Evolutionary conservation across 2,113 vertebrate genomes (phyloP), one percentile per base, ranked within the genome.

Genomic region (Elephantulus edwardii): DNA sequence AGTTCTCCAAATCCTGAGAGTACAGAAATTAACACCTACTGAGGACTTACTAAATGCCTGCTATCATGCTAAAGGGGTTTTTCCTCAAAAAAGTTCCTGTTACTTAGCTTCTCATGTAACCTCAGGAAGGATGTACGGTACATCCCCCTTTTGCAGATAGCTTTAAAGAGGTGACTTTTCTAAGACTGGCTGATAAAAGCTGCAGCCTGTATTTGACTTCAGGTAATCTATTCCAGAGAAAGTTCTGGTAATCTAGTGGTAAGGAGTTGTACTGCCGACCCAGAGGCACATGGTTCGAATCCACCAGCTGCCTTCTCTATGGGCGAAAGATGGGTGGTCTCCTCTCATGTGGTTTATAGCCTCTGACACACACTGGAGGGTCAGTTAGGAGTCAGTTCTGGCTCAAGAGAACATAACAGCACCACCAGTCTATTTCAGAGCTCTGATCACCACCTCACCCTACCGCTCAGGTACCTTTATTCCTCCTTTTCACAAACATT

Each of bases 191-290:
- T 13, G 2, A 3, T 26, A 54, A 13, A 26, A 1, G 4, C 14
- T 3, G 3, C 24, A 38, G 35, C 54, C 76, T 28, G 33, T 13
- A 30, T 28, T 24, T 26, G 68, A 24, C 60, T 35, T 30, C 6
- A 13, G 22, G 0, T 1, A 7, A 9, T 33, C 78, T 46, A 13
- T 16, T 3, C n/a, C 19, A 11, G 38, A 0, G 0, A n/a, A n/a
- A n/a, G n/a, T n/a, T n/a, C n/a, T n/a, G n/a, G n/a, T n/a, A n/a
- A n/a, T n/a, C n/a, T n/a, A n/a, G n/a, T n/a, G n/a, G n/a, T n/a
- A n/a, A n/a, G n/a, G n/a, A n/a, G n/a, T n/a, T n/a, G n/a, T n/a
- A n/a, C n/a, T n/a, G n/a, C n/a, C n/a, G n/a, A n/a, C n/a, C n/a
- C n/a, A n/a, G n/a, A n/a, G n/a, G n/a, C n/a, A n/a, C n/a, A n/a